phyloP scores from a whole-genome alignment of 2,113 vertebrate species.

The Centropus bengalensis region DNA sequence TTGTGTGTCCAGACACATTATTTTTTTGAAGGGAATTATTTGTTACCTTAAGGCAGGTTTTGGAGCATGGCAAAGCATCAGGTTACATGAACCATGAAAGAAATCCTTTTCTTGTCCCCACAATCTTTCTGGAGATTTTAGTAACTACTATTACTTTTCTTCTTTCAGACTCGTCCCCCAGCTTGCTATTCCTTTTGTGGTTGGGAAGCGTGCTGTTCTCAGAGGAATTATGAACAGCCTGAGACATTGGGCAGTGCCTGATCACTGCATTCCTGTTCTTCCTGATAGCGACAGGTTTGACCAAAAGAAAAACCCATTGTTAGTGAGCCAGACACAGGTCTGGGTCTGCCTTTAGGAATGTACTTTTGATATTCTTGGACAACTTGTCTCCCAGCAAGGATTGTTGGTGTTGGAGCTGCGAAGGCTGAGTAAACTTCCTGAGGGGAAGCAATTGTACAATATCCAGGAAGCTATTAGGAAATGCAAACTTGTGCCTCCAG shows the following conservation, averaged over 20 bases:
- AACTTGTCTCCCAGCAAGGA: slow-evolving; percentile 33
- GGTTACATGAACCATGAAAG: neutral
- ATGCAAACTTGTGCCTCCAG: slow-evolving; percentile 56
- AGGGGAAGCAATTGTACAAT: slow-evolving; percentile 80
- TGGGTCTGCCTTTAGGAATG: slow-evolving; percentile 1
- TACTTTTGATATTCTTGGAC: slow-evolving; percentile 56
- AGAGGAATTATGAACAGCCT: neutral
- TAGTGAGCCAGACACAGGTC: slow-evolving; percentile 19
- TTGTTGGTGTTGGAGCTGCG: slow-evolving; percentile 79
- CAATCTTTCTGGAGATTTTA: neutral
- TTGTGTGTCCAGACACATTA: rapidly evolving
- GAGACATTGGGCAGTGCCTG: neutral
- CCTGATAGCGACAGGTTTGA: neutral
- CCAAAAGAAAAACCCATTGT: slow-evolving; percentile 11
- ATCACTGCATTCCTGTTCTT: neutral
- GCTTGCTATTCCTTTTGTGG: neutral
- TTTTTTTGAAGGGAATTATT: neutral
- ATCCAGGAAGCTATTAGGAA: slow-evolving; percentile 82
- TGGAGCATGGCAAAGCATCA: neutral
- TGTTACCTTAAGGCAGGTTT: neutral
- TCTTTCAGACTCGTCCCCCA: neutral
- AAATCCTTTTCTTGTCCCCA: neutral
- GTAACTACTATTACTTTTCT: neutral
- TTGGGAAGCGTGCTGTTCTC: rapidly evolving
- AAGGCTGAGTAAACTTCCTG: slow-evolving; percentile 75